These are phyloP conservation scores for Sinocyclocheilus anshuiensis DNA, from an alignment of 2,113 vertebrate species.

Conservation along the genomic window DNA sequence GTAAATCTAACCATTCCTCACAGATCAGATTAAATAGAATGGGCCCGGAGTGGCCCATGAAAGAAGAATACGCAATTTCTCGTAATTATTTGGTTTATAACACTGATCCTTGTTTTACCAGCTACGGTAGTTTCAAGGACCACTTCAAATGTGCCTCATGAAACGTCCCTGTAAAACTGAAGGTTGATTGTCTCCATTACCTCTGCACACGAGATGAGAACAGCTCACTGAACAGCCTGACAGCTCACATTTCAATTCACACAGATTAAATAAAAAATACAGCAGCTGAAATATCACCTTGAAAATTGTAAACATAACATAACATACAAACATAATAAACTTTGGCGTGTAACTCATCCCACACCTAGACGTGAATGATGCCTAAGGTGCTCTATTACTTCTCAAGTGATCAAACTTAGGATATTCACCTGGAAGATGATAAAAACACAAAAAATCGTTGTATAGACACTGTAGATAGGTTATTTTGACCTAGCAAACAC, in stretches of 20 bases:
- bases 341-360: not conserved
- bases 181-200: slow-evolving; percentile 29
- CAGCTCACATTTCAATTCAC: not conserved
- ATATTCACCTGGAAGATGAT: not conserved
- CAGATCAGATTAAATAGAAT: not conserved
- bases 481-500: not conserved
- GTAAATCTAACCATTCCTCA: not conserved
- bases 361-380: not conserved
- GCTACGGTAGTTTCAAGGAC: not conserved
- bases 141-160: not conserved
- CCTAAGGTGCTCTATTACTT: not conserved
- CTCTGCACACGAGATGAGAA: not conserved
- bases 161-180: slow-evolving; percentile 12
- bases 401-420: not conserved
- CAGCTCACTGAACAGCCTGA: not conserved
- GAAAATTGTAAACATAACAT: no score
- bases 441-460: not conserved
- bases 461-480: not conserved
- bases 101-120: not conserved
- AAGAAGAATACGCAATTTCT: not conserved
- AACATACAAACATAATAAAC: not conserved
- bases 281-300: slow-evolving; percentile 16
- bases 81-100: not conserved
- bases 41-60: not conserved
- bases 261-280: slow-evolving; percentile 9